Base-by-base conservation (phyloP, 2,797 vertebrate species). In the Cyclopterus lumpus region DNA sequence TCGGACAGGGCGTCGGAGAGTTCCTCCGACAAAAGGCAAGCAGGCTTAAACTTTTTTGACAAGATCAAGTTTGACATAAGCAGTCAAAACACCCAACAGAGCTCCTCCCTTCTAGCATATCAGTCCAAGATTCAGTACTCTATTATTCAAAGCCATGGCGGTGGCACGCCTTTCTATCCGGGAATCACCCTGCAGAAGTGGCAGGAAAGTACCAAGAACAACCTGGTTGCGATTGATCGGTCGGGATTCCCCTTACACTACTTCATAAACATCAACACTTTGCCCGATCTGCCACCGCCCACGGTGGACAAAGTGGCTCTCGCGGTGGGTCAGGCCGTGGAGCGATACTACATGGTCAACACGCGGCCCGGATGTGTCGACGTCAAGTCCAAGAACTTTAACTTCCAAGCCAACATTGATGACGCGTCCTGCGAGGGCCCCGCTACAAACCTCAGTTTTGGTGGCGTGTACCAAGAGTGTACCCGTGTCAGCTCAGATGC, bases 151-250 rank as follows among this genome's bases (percentile, higher is more conserved):
- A 97, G 97, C 84, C 83, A 97, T 0, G 97, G 91, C 0, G 84
- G 97, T 0, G 95, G 96, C 2, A 38, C 46, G 12, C 93, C 96
- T 1, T 97, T 97, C 69, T 97, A 96, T 74, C 96, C 97, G 0
- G 97, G 97, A 8, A 97, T 98, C 88, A 97, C 95, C 65, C 91
- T 99, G 71, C 93, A 97, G 92, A 92, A 89, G 49, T 98, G 97
- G 97, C 97, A 99, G 85, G 94, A 97, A 79, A 93, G 88, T 34
- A 96, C 92, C 30, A 71, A 58, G 42, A 97, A 97, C 91, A 96
- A 97, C 87, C 91, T 98, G 76, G 96, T 98, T 69, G 96, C 95
- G 30, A 91, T 97, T 0, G 97, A 98, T 80, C 95, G 96, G 5
- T 90, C 91, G 0, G 97, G 97, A 32, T 80, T 96, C 75, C 96